Conservation (phyloP, 2,888 invertebrate species). For the Stenoptilia bipunctidactyla region DNA sequence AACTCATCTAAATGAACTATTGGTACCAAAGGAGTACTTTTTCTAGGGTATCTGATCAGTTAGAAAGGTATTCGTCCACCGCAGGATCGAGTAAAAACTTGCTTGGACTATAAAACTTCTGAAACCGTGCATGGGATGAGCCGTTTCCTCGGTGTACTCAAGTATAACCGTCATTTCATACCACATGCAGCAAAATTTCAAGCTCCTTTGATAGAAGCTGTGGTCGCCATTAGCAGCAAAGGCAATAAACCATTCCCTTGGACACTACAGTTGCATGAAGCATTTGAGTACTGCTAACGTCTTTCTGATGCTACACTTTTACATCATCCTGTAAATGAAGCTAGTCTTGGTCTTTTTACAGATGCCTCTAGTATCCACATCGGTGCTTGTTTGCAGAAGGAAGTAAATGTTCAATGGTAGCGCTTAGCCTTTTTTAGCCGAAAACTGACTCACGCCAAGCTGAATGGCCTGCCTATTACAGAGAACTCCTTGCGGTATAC, state of each 20-base stretch:
- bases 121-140: too few species aligned
- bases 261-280: too few species aligned
- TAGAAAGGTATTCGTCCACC: not conserved
- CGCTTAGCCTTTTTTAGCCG: not conserved
- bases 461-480: too few species aligned
- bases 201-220: too few species aligned
- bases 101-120: not conserved
- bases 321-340: conserved; percentile 1
- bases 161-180: conserved; percentile 4
- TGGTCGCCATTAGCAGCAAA: not conserved
- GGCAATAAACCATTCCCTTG: not conserved
- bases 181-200: too few species aligned
- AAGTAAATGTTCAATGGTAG: not conserved
- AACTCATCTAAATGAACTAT: conserved; percentile 3
- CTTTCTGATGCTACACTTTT: not conserved
- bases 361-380: too few species aligned
- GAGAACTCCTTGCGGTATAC: too few species aligned
- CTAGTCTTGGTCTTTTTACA: too few species aligned
- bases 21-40: conserved; percentile 3
- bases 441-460: not conserved
- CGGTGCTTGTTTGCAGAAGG: not conserved
- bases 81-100: not conserved
- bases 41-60: not conserved
- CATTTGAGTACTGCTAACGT: not conserved
- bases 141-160: conserved; percentile 6